Base-by-base conservation (phyloP, 1,140 invertebrate genomes). In the Bombus superbus region DNA sequence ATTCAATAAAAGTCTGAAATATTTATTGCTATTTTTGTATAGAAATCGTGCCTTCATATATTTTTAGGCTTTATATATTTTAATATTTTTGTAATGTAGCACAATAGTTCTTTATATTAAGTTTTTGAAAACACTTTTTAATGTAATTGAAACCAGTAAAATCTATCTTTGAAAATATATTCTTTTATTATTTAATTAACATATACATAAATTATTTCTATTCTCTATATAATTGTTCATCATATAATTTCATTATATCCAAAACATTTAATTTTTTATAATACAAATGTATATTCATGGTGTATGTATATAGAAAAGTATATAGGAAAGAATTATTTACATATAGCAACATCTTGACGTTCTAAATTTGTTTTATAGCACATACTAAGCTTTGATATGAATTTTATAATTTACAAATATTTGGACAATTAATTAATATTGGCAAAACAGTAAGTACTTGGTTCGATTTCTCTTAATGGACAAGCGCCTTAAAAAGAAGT, bases 1-100 rank as follows among this genome's bases (percentile, higher is more conserved):
- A 90, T 86, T 81, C 81, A 90, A 90, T 90, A 90, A 88, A 90
- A 81, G 32, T 81, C 71, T 83, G 62, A 87, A 85, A 79, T 74
- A 87, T 85, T 87, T 73, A 69, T 87, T 71, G 68, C 75, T 85
- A 79, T 84, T 78, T 86, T 86, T 84, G 68, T 78, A 85, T 72
- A 85, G 83, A 85, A 85, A 62, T 72, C 42, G 76, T 71, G 83
- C 53, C 64, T 69, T 57, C 22, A 11, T 68, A 83, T 25, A 57
- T 80, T 84, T 69, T 76, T 62, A 40, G 32, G 22, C n/a, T 71
- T 72, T n/a, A 11, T 38, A 62, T 8, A 64, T 84, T 80, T 79
- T 69, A 13, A 47, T 82, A 28, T 38, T 66, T 74, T 38, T 38
- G 0, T 32, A 40, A 62, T n/a, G n/a, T 22, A 71, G 18, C 66